Base-by-base conservation (phyloP, 2,888 invertebrate species). In the Cecidostiba fungosa region DNA sequence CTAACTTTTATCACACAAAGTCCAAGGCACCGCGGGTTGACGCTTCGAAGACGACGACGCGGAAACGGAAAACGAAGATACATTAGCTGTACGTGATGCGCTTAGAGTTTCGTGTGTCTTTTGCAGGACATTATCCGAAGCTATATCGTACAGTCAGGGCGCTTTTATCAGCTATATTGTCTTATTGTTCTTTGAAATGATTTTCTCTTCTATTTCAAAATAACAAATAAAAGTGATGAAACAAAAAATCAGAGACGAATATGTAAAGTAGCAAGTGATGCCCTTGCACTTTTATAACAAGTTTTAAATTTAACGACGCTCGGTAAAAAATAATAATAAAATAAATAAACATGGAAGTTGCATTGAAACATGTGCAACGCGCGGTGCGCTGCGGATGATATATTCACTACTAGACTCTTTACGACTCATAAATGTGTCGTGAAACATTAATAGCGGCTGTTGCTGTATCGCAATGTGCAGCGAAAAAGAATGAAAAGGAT, bases 71-170 rank as follows among this genome's bases (percentile, higher is more conserved):
- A 82, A 85, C 73, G 29, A 66, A 85, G 85, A 82, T 73, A 70
- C 77, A 85, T 85, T 85, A 82, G 81, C 36, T 26, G 77, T 47
- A 85, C 85, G 77, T 82, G 81, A 82, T n/a, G 14, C 47, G 77
- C 81, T 81, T 70, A 47, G 32, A 84, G 54, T 70, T 85, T 69
- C 54, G 26, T 78, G 16, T 70, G 39, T 69, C 47, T 62, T 12
- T 79, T 10, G n/a, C 19, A 3, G 43, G 39, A 62, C 50, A 23
- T 76, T 69, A 47, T 74, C 47, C 10, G 32, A 73, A 47, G 73
- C 5, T 78, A 6, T 54, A 54, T 54, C 16, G 8, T 50, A 66
- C 73, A 73, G 39, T 16, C 23, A 26, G 16, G 36, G 8, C 23
- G 10, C 32, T 70, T 50, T 23, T 39, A 70, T 79, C 50, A 26